phyloP scores from a whole-genome alignment of 2,797 vertebrate species.

The Neostethus bicornis region DNA sequence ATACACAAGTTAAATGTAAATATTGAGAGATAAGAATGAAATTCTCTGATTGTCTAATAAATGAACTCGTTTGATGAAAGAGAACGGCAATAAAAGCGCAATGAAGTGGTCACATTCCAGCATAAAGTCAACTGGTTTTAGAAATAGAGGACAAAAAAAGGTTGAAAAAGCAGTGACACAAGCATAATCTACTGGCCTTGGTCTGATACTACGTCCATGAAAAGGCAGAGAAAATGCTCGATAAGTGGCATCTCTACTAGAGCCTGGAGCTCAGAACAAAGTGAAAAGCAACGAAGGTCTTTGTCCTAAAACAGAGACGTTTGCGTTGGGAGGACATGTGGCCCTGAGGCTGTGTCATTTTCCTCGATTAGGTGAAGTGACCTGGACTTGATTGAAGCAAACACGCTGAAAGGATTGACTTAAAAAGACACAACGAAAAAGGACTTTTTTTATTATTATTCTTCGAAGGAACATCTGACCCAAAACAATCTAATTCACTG shows the following conservation, averaged over 20 bases:
- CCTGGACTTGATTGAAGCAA: conserved; percentile 70
- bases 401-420: conserved; percentile 60
- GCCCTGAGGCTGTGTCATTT: conserved; percentile 52
- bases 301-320: conserved; percentile 48
- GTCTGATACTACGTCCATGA: conserved; percentile 67
- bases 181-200: conserved; percentile 62
- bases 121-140: conserved; percentile 22
- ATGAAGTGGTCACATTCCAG: not conserved
- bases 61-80: not conserved
- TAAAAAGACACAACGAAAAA: conserved; percentile 50
- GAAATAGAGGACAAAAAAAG: conserved; percentile 33
- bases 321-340: conserved; percentile 43
- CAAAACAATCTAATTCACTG: conserved; percentile 43
- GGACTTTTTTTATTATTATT: conserved; percentile 29
- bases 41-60: not conserved
- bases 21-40: too few relatives aligned
- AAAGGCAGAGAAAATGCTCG: conserved; percentile 71
- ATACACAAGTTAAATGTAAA: too few relatives aligned
- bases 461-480: conserved; percentile 22
- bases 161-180: conserved; percentile 58
- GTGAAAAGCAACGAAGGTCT: conserved; percentile 44
- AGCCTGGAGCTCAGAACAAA: conserved; percentile 46
- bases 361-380: conserved; percentile 70
- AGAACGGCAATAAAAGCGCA: not conserved
- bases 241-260: conserved; percentile 66